Evolutionary conservation across 2,113 vertebrate species (phyloP).

Genomic region (Columbina picui): DNA sequence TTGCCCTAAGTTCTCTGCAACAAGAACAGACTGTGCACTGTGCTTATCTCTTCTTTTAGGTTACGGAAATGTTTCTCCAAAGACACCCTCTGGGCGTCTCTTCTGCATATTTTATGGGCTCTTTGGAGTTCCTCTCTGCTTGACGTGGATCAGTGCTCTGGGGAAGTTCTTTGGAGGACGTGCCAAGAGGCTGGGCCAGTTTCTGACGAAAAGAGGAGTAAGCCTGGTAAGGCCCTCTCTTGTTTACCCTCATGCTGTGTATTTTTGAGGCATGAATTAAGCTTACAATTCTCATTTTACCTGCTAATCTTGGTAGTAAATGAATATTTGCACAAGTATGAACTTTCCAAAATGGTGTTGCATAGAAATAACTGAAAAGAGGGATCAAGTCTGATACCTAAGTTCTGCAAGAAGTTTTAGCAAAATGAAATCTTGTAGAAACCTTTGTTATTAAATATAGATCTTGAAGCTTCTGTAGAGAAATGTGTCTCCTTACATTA

Average conservation of each 20-base stretch:
- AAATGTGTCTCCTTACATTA: background rate
- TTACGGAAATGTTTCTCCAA: slow-evolving; percentile 96
- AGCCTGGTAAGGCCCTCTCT: slow-evolving; percentile 83
- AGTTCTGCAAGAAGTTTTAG: background rate
- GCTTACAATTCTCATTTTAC: background rate
- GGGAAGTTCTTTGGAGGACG: slow-evolving; percentile 98
- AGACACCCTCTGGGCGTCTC: slow-evolving; percentile 88
- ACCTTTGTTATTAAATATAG: background rate
- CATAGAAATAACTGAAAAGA: background rate
- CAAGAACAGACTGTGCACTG: background rate
- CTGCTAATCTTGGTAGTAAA: background rate
- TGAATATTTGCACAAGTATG: background rate
- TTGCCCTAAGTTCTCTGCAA: background rate
- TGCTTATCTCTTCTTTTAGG: slow-evolving; percentile 74
- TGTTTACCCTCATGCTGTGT: background rate
- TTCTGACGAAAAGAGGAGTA: slow-evolving; percentile 91
- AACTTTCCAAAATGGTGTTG: background rate
- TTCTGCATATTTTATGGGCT: slow-evolving; percentile 98
- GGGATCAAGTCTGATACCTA: background rate
- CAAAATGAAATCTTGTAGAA: background rate
- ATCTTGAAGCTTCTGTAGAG: background rate
- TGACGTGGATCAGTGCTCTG: slow-evolving; percentile 97
- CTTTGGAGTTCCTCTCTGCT: slow-evolving; percentile 93
- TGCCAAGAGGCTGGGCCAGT: slow-evolving; percentile 93
- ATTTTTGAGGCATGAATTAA: background rate